phyloP scores from a whole-genome alignment of 2,113 vertebrate species.

The Salvelinus namaycush region DNA sequence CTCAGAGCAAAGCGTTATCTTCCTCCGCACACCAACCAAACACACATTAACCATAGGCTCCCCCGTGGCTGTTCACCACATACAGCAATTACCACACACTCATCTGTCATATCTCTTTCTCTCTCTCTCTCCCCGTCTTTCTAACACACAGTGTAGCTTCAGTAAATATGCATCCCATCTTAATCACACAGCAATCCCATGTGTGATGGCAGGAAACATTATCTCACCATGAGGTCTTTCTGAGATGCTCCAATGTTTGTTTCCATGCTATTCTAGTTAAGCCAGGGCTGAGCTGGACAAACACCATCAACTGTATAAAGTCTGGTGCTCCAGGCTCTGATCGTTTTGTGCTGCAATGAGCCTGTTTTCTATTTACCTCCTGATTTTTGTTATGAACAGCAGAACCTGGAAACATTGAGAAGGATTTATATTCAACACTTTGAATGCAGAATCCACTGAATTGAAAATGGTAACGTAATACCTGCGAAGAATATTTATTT shows the following conservation, averaged over 20 bases:
- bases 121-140: not conserved
- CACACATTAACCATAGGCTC: slow-evolving; percentile 40
- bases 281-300: slow-evolving; percentile 14
- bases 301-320: not conserved
- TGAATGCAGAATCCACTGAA: slow-evolving; percentile 69
- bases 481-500: slow-evolving; percentile 71
- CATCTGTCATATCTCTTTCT: slow-evolving; percentile 26
- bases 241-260: not conserved
- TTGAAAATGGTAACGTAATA: slow-evolving; percentile 78
- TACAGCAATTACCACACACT: slow-evolving; percentile 45
- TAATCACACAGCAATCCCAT: slow-evolving; percentile 25
- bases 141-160: not conserved
- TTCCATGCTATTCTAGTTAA: not conserved
- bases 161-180: slow-evolving; percentile 15
- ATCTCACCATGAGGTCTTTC: slow-evolving; percentile 1
- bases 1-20: not conserved
- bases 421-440: slow-evolving; percentile 54
- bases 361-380: slow-evolving; percentile 63
- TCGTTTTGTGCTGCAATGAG: not conserved
- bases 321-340: too few relatives aligned
- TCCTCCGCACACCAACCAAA: not conserved
- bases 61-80: slow-evolving; percentile 54
- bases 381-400: slow-evolving; percentile 58
- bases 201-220: not conserved
- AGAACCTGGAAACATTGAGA: slow-evolving; percentile 12